Conservation (phyloP, 1,140 invertebrate genomes). For the Drosophila kurseongensis region DNA sequence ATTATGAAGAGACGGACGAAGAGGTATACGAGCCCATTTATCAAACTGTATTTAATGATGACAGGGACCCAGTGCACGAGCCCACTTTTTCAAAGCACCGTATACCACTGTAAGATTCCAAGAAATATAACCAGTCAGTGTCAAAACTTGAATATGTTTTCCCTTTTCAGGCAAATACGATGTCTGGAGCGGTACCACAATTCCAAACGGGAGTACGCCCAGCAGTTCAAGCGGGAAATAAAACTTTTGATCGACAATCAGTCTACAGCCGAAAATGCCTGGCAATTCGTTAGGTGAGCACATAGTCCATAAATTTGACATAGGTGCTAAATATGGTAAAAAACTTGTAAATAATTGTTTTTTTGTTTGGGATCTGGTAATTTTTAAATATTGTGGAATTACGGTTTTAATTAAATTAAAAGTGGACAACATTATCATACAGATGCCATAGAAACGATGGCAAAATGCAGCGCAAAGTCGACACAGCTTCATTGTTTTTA, state of each 20-base stretch:
- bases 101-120: slow-evolving; percentile 22
- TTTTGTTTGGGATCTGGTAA: no score
- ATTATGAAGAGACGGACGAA: neutral
- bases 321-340: no score
- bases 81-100: slow-evolving; percentile 13
- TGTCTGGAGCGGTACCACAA: slow-evolving; percentile 26
- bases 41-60: neutral
- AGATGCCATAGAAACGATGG: no score
- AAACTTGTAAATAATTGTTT: no score
- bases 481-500: no score
- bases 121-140: no score
- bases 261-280: slow-evolving; percentile 25
- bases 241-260: slow-evolving; percentile 29
- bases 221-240: slow-evolving; percentile 39
- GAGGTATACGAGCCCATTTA: neutral
- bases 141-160: neutral
- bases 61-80: neutral
- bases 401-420: no score
- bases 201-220: slow-evolving; percentile 5
- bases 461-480: no score
- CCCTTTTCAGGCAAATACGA: slow-evolving; percentile 11
- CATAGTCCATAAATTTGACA: no score
- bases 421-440: no score
- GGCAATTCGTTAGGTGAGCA: slow-evolving; percentile 25
- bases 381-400: no score